Evolutionary conservation across 2,113 vertebrate species (phyloP), one percentile per base, ranked within the genome.

Genomic region (Neotoma lepida): DNA sequence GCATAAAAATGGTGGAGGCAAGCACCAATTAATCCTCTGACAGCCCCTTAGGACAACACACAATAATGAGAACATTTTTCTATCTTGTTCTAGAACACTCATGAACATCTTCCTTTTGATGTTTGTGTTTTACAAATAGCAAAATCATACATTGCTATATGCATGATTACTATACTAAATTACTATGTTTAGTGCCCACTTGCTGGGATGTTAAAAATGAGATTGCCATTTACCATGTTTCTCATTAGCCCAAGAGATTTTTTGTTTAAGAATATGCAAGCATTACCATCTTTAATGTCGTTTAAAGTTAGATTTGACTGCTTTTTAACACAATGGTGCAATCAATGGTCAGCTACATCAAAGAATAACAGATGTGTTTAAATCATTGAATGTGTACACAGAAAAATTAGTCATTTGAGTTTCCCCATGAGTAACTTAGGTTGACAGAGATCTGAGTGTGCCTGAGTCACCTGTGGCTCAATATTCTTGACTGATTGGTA

Each of bases 131-230:
- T 70, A 39, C 26, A 92, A 94, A 90, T 86, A 76, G 51, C 44
- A 71, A 87, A 78, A 87, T 66, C 24, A 70, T 41, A 24, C 41
- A 41, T 35, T 51, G 33, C 44, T 68, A 68, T 26, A 12, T 68
- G 18, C 30, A 71, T 87, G 35, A 73, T 41, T 30, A 41, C 35
- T 54, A 30, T 10, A 86, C 30, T 66, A 73, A 78, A 56, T 73
- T 33, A 28, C n/a, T 71, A 41, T 41, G n/a, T 63, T 78, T 63
- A 58, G 20, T 44, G 6, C 9, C 74, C 51, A 26, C 68, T 88
- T 94, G 41, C 41, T 78, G 51, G 76, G 26, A 90, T 64, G 91
- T n/a, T 68, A 61, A 54, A 82, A 96, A 81, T 68, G 26, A 70
- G n/a, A 49, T 39, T 82, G 18, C 20, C 30, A 61, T 18, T 35